Evolutionary conservation across 2,888 invertebrate genomes (phyloP), one percentile per base, ranked within the genome.

Genomic region (Cylindroiulus punctatus): DNA sequence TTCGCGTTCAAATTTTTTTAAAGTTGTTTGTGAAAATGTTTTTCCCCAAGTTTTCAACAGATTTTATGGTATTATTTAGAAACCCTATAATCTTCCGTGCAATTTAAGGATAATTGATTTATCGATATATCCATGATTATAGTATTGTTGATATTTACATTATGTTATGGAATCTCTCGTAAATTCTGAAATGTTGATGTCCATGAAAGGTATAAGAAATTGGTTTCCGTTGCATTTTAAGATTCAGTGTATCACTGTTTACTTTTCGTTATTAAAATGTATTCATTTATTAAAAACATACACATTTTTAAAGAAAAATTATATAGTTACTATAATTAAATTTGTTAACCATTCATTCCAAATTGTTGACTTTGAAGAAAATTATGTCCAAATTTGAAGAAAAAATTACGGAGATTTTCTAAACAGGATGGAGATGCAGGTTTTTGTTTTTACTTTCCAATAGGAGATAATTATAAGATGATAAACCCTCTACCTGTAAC

Each of bases 11-110:
- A 8, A 40, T 42, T 83, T 83, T 82, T 40, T 36, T 36, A 30
- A 82, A 76, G 17, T 32, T 76, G 30, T 76, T 76, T 76, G 76
- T 76, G 76, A 30, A 44, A 76, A 76, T 76, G 26, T 76, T 65
- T 26, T 65, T 76, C 14, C 26, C 44, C 76, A 76, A 76, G 76
- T 76, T 76, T 76, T 76, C 14, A 32, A 17, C 26, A 17, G 30
- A 76, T 76, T 76, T 10, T 76, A 76, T 76, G 76, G 76, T 76
- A 76, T 76, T 76, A 76, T 76, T 26, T 76, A 76, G 10, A 17
- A n/a, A 30, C 14, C 30, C 76, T 26, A 76, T 76, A 76, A n/a
- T 30, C 76, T 76, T 32, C 17, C 76, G 26, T 26, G 26, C 30
- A 17, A 26, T 76, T 76, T 32, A 14, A 14, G 52, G 52, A 76